Percentiles rank a stretch among this genome's conserved stretches.
phyloP scores from a whole-genome alignment of 2,113 vertebrate genomes.

The Saimiri boliviensis region DNA sequence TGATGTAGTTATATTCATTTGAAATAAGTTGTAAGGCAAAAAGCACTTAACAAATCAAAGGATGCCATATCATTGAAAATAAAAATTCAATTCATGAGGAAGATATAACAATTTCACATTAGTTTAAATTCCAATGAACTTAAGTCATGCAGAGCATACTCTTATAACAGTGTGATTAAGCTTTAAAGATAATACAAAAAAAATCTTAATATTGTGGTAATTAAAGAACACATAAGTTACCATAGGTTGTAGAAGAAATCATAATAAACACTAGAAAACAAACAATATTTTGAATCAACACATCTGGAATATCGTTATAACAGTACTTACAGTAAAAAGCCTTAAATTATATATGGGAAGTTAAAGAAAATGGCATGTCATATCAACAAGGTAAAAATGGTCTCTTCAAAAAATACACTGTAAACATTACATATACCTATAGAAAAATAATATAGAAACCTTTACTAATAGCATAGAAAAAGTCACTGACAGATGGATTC shows the following conservation, averaged over 20 bases:
- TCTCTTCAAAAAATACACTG: background rate
- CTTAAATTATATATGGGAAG: background rate
- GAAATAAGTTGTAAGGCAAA: background rate
- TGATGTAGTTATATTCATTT: background rate
- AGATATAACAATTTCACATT: background rate
- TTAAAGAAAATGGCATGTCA: background rate
- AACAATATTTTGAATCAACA: background rate
- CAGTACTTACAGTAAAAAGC: background rate
- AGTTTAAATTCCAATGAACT: background rate
- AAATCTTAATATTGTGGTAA: background rate
- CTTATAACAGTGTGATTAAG: background rate
- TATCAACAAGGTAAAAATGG: background rate
- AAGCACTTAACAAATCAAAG: background rate
- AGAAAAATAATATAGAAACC: background rate
- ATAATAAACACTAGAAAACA: background rate
- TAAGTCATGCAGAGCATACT: background rate
- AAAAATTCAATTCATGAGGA: background rate
- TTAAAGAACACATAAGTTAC: background rate
- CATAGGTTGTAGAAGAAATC: background rate
- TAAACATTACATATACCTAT: background rate
- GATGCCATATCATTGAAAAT: background rate
- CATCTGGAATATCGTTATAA: background rate
- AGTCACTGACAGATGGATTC: background rate
- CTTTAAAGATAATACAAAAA: background rate
- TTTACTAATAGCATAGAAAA: background rate